Percentiles rank a stretch among this genome's conserved stretches.
phyloP scores from a whole-genome alignment of 2,797 vertebrate species.

The Myoxocephalus aenaeus region DNA sequence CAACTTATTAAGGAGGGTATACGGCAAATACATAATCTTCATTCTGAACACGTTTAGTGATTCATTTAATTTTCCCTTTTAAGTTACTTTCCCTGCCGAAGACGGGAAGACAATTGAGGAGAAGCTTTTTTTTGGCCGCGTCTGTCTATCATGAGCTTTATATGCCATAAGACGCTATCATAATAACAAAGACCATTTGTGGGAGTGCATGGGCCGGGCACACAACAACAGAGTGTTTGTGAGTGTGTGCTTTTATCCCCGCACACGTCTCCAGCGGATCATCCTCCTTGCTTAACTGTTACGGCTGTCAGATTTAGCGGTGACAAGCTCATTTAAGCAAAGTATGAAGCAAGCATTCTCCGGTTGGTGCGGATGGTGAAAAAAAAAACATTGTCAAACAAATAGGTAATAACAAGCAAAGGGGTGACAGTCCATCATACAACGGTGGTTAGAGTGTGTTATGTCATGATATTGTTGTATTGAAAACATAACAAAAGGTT shows the following conservation, averaged over 20 bases:
- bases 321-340: not conserved
- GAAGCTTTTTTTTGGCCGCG: not conserved
- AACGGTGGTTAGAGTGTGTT: not conserved
- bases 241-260: not conserved
- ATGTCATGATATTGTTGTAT: not conserved
- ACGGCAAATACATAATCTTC: not conserved
- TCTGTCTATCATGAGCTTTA: not conserved
- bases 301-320: not conserved
- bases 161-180: not conserved
- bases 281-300: not conserved
- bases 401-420: not conserved
- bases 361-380: not conserved
- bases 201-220: not conserved
- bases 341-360: not conserved
- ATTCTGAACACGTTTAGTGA: not conserved
- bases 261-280: not conserved
- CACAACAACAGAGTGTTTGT: not conserved
- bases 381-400: not conserved
- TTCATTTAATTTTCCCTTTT: not conserved
- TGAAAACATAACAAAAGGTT: not conserved
- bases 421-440: not conserved
- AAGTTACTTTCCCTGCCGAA: slow-evolving; percentile 13
- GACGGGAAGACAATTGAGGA: not conserved
- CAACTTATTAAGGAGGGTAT: slow-evolving; percentile 6
- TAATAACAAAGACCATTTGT: not conserved